Conservation (phyloP, 2,797 vertebrate species). For the Cheirogaleus major region DNA sequence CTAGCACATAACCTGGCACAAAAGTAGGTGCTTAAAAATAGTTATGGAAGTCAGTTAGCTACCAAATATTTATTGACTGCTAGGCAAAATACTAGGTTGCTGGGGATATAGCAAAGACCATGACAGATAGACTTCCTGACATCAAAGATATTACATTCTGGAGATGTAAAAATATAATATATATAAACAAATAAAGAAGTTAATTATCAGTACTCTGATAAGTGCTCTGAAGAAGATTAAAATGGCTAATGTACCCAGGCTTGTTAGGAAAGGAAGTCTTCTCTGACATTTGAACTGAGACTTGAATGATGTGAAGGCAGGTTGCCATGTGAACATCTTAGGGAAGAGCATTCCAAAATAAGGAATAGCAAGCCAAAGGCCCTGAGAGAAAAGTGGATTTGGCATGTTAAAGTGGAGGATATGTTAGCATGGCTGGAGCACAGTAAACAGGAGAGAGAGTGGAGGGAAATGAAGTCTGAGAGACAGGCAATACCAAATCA, state of each 20-base stretch:
- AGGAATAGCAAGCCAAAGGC: background rate
- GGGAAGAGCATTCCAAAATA: background rate
- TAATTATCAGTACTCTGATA: background rate
- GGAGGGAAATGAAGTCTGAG: slow-evolving; percentile 1
- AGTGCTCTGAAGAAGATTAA: slow-evolving; percentile 21
- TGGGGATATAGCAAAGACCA: background rate
- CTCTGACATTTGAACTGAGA: slow-evolving; percentile 13
- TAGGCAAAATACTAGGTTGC: slow-evolving; percentile 13
- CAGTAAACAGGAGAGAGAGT: background rate
- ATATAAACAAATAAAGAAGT: background rate
- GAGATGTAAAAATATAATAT: background rate
- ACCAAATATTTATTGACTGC: slow-evolving; percentile 7
- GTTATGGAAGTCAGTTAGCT: background rate
- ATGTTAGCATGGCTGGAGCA: background rate
- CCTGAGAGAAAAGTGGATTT: background rate
- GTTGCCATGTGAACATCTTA: background rate
- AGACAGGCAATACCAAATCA: background rate
- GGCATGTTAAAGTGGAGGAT: background rate
- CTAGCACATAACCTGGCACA: background rate
- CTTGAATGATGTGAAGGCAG: background rate
- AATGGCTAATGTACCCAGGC: background rate
- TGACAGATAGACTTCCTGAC: background rate
- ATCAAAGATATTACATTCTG: slow-evolving; percentile 28
- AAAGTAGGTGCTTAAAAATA: slow-evolving; percentile 1
- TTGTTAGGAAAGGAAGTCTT: slow-evolving; percentile 28